Base-by-base conservation (phyloP, 1,140 invertebrate genomes). In the Anastrepha ludens region DNA sequence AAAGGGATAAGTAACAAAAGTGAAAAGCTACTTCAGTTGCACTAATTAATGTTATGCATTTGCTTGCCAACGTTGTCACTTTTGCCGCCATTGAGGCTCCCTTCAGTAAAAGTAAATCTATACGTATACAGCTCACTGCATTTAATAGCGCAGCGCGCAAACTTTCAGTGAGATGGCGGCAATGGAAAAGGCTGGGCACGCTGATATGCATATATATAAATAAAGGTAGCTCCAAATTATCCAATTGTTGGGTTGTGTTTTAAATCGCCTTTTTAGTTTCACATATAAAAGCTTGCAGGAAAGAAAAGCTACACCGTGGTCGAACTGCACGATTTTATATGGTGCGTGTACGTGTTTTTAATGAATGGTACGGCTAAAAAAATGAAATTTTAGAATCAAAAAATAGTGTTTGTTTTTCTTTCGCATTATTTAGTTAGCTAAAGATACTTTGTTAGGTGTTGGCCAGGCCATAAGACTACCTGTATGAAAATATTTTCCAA, bases 1-100 rank as follows among this genome's bases (percentile, higher is more conserved):
- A 41, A 47, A 74, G 70, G 44, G 70, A n/a, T 74, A 41, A 50
- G 70, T 50, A 2, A 5, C 70, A 47, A 74, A 67, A 74, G 39
- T 74, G 70, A 41, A 74, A 74, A 74, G 29, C 70, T 74, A 74
- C 70, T 74, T 74, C 17, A 74, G 70, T 50, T 74, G 44, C 70
- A n/a, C 70, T 74, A 74, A 74, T 74, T 74, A 74, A 74, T 74
- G 47, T 74, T n/a, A 50, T 74, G 70, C 44, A 7, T 0, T n/a
- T 50, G 44, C 44, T 17, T 17, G 67, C 41, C 13, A 8, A 15
- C 39, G 29, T 29, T 29, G 29, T 29, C 29, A 29, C 29, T 29
- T 29, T 17, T 74, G 67, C 70, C 5, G 2, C 47, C 67, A 11
- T 39, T 20, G 9, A n/a, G 8, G 6, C 15, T n/a, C 15, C 17